phyloP scores from a whole-genome alignment of 2,797 vertebrate genomes.

The Coregonus ussuriensis region DNA sequence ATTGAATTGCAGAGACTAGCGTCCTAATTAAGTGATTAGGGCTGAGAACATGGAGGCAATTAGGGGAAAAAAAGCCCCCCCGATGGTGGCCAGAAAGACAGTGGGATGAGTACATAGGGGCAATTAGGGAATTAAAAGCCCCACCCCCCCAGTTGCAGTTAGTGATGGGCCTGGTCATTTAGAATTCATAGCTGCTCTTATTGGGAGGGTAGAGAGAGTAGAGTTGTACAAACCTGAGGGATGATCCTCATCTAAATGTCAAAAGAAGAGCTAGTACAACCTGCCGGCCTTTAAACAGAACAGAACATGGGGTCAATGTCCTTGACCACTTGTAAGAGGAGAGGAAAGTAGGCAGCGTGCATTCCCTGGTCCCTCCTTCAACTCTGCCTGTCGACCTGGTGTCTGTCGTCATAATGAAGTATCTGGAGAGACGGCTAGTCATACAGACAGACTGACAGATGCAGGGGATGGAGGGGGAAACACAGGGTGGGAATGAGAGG shows the following conservation, averaged over 20 bases:
- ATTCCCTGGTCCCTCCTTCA: not conserved
- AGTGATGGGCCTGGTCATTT: not conserved
- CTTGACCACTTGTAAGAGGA: too few relatives aligned
- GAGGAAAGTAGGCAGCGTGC: not conserved
- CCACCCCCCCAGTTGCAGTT: not conserved
- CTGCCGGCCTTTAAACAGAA: not conserved
- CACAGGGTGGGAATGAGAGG: constrained; percentile 28
- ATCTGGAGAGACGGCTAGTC: constrained; percentile 41
- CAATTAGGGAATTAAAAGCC: too few relatives aligned
- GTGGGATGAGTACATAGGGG: not conserved
- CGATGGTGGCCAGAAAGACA: constrained; percentile 37
- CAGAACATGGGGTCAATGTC: not conserved
- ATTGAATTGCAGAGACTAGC: constrained; percentile 66
- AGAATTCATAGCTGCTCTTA: not conserved
- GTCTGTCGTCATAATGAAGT: constrained; percentile 62
- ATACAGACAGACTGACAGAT: constrained; percentile 49
- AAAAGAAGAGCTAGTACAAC: not conserved
- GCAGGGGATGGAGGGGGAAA: constrained; percentile 32
- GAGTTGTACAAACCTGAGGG: not conserved
- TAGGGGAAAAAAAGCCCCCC: constrained; percentile 42
- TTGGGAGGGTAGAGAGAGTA: not conserved
- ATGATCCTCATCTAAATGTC: constrained; percentile 6
- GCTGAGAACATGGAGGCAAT: constrained; percentile 45
- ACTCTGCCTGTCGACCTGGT: constrained; percentile 26
- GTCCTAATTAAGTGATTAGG: constrained; percentile 73